Base-by-base conservation (phyloP, 2,113 vertebrate species). In the Panthera leo region DNA sequence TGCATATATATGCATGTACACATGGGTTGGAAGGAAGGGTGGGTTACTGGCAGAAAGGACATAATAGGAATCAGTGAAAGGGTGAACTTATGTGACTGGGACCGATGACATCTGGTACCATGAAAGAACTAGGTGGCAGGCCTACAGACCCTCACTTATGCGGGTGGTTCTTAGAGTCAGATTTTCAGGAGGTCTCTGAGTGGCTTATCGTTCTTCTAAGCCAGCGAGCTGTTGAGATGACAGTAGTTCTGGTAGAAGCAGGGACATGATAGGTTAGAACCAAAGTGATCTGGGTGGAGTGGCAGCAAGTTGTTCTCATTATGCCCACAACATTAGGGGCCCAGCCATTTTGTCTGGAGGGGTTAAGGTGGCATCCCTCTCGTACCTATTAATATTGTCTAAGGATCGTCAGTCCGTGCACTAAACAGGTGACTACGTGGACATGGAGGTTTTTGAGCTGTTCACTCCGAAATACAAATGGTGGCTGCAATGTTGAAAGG, bases 131-230 rank as follows among this genome's bases (percentile, higher is more conserved):
- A 68, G 85, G 89, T 63, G 29, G 89, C 34, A 86, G 48, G 85
- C 75, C 82, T 85, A 45, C 10, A 63, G 82, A 89, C 29, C 70
- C 92, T 76, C 3, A 7, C n/a, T 85, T 94, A 55, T 48, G 21
- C 91, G 68, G 29, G 55, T 73, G 45, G n/a, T 91, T 91, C 75
- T 86, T 95, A 61, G n/a, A 86, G 85, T 93, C 48, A 63, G 27
- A 39, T 58, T 75, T 93, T 85, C 65, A 76, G 65, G 65, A 96
- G 21, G 75, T 34, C 29, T 85, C 15, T 68, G 12, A 45, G 83
- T 55, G 48, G 29, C 58, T 36, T 96, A 5, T 89, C 51, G 63
- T 13, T 75, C 45, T 19, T 94, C 71, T 91, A 90, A 85, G 67
- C 42, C 75, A 95, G 39, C 48, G 76, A 76, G 78, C 76, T 89